Conservation (phyloP, 2,113 vertebrate species). For the Clarias magur region DNA sequence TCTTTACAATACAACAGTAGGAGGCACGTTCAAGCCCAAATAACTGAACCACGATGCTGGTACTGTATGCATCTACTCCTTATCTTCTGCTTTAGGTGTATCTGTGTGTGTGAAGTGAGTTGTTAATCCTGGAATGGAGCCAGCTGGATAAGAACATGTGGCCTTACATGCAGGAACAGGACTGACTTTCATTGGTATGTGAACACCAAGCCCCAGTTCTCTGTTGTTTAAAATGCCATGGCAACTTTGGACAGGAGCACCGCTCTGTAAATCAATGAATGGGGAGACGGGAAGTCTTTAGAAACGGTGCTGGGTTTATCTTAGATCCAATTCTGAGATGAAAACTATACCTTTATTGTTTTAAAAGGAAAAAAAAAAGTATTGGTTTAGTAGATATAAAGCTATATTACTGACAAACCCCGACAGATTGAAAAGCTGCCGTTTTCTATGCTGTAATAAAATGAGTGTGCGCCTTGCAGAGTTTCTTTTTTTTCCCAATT, state of each 20-base stretch:
- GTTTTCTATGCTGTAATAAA: neutral
- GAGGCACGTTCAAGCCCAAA: neutral
- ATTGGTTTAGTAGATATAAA: neutral
- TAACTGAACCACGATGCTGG: neutral
- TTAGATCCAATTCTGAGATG: neutral
- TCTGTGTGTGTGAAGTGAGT: neutral
- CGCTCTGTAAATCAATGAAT: constrained; percentile 22
- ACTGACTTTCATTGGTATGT: constrained; percentile 68
- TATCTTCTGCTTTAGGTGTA: neutral
- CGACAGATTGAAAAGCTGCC: neutral
- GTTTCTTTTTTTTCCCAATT: neutral
- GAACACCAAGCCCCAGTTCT: constrained; percentile 30
- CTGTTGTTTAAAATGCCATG: constrained; percentile 52
- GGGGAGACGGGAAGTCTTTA: neutral
- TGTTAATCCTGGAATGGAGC: constrained; percentile 19
- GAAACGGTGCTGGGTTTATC: neutral
- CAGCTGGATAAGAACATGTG: constrained; percentile 20
- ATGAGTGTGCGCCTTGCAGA: neutral
- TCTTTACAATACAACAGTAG: neutral
- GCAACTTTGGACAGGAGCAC: constrained; percentile 57
- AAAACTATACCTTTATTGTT: neutral
- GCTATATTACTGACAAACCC: neutral
- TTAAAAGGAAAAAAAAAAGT: neutral
- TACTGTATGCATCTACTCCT: neutral
- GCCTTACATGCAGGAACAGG: constrained; percentile 66